Percentiles rank a stretch among this genome's conserved stretches.
phyloP scores from a whole-genome alignment of 2,888 invertebrate species.

The Hirtodrosophila cameraria region DNA sequence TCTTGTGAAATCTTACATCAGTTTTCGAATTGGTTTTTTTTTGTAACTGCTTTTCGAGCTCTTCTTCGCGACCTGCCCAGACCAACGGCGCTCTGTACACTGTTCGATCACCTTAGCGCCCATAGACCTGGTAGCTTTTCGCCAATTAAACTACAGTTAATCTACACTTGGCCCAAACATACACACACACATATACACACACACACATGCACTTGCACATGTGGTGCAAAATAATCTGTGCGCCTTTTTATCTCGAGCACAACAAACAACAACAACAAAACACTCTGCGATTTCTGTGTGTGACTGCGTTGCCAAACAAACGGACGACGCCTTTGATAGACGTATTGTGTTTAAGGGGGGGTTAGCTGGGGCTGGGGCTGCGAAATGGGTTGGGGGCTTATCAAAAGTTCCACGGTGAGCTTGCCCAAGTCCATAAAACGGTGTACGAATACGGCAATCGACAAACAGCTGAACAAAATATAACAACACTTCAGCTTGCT shows the following conservation, averaged over 20 bases:
- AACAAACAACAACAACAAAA: constrained; percentile 59
- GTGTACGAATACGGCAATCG: constrained; percentile 31
- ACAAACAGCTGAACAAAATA: constrained; percentile 15
- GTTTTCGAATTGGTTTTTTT: background rate
- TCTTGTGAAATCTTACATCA: constrained; percentile 29
- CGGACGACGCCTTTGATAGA: constrained; percentile 54
- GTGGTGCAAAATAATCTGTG: constrained; percentile 44
- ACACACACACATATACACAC: constrained; percentile 11
- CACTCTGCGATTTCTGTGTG: constrained; percentile 65
- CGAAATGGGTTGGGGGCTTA: constrained; percentile 31
- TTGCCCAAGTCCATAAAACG: constrained; percentile 15
- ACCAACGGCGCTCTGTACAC: constrained; percentile 59
- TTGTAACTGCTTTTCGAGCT: constrained; percentile 3
- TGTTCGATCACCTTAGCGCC: constrained; percentile 58
- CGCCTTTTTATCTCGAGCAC: constrained; percentile 61
- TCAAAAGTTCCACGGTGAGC: constrained; percentile 26
- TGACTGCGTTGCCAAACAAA: constrained; percentile 64
- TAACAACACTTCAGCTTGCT: constrained; percentile 43
- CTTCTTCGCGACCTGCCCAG: constrained; percentile 62
- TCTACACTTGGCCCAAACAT: constrained; percentile 55
- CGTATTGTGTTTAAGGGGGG: constrained; percentile 9
- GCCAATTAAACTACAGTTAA: constrained; percentile 69
- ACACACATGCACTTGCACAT: constrained; percentile 3
- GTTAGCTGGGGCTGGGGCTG: background rate
- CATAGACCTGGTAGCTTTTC: constrained; percentile 54